Evolutionary conservation across 2,113 vertebrate species (phyloP).

Genomic region (Pseudonaja textilis): DNA sequence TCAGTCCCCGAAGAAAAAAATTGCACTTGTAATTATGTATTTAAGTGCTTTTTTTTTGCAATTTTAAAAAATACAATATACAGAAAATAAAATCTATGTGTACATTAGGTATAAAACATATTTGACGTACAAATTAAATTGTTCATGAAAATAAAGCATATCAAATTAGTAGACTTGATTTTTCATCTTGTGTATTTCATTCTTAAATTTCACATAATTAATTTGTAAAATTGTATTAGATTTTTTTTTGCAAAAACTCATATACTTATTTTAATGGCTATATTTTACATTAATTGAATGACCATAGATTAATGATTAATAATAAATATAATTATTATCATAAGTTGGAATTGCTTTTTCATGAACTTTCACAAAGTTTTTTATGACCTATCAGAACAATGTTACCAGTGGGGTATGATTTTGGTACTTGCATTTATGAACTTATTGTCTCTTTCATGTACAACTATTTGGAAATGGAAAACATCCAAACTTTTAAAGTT

Average conservation of each 20-base stretch:
- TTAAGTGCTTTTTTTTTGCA: too few relatives aligned
- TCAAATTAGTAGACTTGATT: conserved; percentile 13
- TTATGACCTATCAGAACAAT: conserved; percentile 53
- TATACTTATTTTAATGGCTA: conserved; percentile 54
- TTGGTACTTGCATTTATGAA: too few relatives aligned
- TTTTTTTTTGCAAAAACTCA: conserved; percentile 42
- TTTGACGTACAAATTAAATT: not conserved
- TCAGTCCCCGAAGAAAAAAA: not conserved
- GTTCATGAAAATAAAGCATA: conserved; percentile 15
- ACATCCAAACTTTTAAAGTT: not conserved
- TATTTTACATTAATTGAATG: conserved; percentile 45
- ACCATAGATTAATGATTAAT: conserved; percentile 62
- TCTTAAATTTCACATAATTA: conserved; percentile 46
- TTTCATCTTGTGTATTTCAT: conserved; percentile 14
- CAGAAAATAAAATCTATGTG: too few relatives aligned
- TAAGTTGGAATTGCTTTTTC: conserved; percentile 57
- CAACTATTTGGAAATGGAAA: not conserved
- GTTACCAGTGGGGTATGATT: not conserved
- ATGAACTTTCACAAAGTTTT: conserved; percentile 51
- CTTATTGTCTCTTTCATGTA: too few relatives aligned
- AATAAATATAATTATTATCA: conserved; percentile 59
- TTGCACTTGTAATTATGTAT: not conserved
- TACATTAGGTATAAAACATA: not conserved
- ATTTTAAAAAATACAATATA: too few relatives aligned
- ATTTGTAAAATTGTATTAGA: conserved; percentile 37